A percentile compares a stretch with the other conserved stretches of the same genome.
phyloP scores from a whole-genome alignment of 2,113 vertebrate genomes.

The Thamnaconus septentrionalis region DNA sequence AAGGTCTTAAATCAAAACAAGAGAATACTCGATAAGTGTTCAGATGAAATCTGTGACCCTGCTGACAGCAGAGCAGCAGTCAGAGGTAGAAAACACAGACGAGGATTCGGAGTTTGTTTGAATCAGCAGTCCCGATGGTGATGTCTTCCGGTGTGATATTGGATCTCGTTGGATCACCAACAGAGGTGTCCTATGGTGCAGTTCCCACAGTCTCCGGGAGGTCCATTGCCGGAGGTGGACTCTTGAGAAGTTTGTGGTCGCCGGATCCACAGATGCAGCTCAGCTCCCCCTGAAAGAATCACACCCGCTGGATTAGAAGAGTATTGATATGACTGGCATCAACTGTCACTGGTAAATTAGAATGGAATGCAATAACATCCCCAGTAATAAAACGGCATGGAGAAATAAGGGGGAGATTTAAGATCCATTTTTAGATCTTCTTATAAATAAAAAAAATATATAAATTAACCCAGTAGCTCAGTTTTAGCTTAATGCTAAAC shows the following conservation, averaged over 20 bases:
- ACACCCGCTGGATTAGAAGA: constrained; percentile 37
- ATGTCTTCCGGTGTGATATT: constrained; percentile 17
- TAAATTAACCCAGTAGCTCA: no score
- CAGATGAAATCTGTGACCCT: constrained; percentile 7
- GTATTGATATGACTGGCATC: not conserved
- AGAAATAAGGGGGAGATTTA: constrained; percentile 13
- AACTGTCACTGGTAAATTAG: not conserved
- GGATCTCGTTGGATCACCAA: not conserved
- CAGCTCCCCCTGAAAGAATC: constrained; percentile 55
- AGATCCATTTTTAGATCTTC: no score
- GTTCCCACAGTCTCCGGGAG: constrained; percentile 11
- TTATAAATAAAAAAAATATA: no score
- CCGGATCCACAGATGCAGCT: not conserved
- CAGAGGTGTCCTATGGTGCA: not conserved
- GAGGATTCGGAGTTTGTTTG: constrained; percentile 1
- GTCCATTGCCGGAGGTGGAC: not conserved
- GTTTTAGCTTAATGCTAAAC: no score
- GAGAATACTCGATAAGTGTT: not conserved
- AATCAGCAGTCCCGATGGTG: constrained; percentile 3
- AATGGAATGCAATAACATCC: not conserved
- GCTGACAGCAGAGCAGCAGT: constrained; percentile 30
- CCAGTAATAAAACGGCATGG: constrained; percentile 7
- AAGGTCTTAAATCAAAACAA: no score
- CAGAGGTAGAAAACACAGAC: constrained; percentile 31
- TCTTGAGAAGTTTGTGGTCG: constrained; percentile 16